Evolutionary conservation across 1,140 invertebrate species (phyloP), one percentile per base, ranked within the genome.

Genomic region (Calliopsis andreniformis): DNA sequence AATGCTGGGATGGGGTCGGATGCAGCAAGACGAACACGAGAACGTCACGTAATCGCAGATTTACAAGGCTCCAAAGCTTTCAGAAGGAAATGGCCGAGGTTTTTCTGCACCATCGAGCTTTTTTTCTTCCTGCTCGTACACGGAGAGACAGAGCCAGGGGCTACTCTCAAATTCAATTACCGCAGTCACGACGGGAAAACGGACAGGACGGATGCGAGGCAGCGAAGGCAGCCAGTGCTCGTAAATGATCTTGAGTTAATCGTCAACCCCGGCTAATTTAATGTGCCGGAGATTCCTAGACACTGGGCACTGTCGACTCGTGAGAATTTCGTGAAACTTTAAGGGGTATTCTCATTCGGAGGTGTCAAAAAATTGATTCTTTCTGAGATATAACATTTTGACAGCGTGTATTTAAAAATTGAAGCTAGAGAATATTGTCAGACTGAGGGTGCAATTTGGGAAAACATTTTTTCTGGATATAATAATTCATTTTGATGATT

Each of bases 211-310:
- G 32, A 53, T 25, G 43, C 18, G 59, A 51, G 61, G 70, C 58
- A 61, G 69, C 55, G 58, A 77, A 81, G 67, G 66, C 49, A 63
- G 62, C 20, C 47, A 67, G 53, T 3, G 56, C 70, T 79, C 80
- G 78, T 86, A 85, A 87, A 86, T 85, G 85, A 86, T 87, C 72
- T 62, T 25, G 61, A 82, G 77, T 72, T 83, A 88, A 88, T 84
- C 82, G 80, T 84, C 84, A 76, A 85, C 78, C 73, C 68, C n/a
- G 30, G 43, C 55, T 73, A 76, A 76, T 76, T 76, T 69, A 69
- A 76, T 61, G 43, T 69, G 42, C 66, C 28, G 59, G 51, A 69
- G 73, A 49, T 69, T 68, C 53, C 64, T n/a, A n/a, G 35, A 45
- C 69, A 10, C 35, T 23, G 53, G 32, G 12, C 42, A 20, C n/a